Evolutionary conservation across 1,140 invertebrate species (phyloP).

Genomic region (Plutomurus gul): DNA sequence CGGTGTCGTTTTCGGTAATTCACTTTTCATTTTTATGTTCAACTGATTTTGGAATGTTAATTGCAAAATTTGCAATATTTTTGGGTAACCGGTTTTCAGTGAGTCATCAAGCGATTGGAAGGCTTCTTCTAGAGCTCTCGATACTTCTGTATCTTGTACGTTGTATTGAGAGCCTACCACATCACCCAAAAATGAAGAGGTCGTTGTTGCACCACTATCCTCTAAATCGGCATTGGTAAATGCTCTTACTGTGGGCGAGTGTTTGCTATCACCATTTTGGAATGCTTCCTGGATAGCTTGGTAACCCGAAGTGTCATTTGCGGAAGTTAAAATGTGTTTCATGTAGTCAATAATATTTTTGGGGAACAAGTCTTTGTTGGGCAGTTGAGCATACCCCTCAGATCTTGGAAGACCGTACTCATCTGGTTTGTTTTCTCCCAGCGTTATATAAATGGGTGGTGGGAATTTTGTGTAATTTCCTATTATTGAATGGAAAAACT

Average conservation of each 20-base stretch:
- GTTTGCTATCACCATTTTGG: not conserved
- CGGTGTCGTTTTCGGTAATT: not conserved
- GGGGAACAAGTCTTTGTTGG: not conserved
- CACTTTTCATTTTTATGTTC: not conserved
- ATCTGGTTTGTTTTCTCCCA: not conserved
- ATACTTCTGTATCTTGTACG: no score
- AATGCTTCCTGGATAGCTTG: not conserved
- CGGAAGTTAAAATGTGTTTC: no score
- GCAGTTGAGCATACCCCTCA: not conserved
- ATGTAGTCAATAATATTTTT: not conserved
- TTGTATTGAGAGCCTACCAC: no score
- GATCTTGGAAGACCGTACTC: not conserved
- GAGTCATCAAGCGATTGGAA: no score
- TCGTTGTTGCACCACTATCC: no score
- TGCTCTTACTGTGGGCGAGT: not conserved
- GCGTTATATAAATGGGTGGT: not conserved
- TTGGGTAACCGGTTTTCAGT: no score
- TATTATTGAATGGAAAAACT: not conserved
- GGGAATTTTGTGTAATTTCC: not conserved
- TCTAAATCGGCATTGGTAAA: no score
- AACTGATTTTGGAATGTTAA: not conserved
- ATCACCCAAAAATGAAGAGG: no score
- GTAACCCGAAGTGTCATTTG: not conserved
- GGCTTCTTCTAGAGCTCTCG: no score
- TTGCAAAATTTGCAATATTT: not conserved